Base-by-base conservation (phyloP, 2,113 vertebrate genomes). In the Epinephelus fuscoguttatus region DNA sequence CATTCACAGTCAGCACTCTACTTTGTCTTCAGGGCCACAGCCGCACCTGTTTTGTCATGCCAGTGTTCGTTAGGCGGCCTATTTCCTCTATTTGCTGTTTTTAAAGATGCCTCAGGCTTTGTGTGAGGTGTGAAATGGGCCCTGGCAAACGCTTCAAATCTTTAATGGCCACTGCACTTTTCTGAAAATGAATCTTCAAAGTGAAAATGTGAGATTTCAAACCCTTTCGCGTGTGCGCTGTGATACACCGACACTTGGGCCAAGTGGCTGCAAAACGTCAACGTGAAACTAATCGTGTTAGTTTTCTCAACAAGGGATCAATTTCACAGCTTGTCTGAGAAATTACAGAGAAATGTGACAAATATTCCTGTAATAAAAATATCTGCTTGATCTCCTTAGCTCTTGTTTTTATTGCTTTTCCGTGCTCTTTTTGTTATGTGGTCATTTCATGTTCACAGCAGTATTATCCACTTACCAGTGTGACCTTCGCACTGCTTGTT, bases 81-180 rank as follows among this genome's bases (percentile, higher is more conserved):
- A 6, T 82, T 73, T 82, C 76, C 67, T 80, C 68, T 64, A 42
- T 87, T 85, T 68, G 37, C 53, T 69, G 21, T 70, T 69, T 68
- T 47, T 27, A 61, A 81, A 75, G 76, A 73, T 40, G 73, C 53
- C 55, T 23, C 15, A 0, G 6, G 78, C 52, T 82, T 73, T 79
- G 70, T 82, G 37, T 57, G 45, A 81, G 45, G 40, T 86, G 77
- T 80, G 75, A 92, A 88, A 78, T 55, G 70, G 67, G 45, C 59
- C 62, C 61, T 56, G 78, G 52, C 67, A 84, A 80, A 73, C 37
- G 47, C 74, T 80, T 64, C 3, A 83, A 40, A 80, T 78, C 53
- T 40, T 42, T 74, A 77, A 78, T 56, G 56, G 55, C 69, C 21
- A 42, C 19, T 66, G 52, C 70, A 23, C 49, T 71, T 63, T 53